Conservation (phyloP, 2,888 invertebrate species). For the Amphipoea lucens region DNA sequence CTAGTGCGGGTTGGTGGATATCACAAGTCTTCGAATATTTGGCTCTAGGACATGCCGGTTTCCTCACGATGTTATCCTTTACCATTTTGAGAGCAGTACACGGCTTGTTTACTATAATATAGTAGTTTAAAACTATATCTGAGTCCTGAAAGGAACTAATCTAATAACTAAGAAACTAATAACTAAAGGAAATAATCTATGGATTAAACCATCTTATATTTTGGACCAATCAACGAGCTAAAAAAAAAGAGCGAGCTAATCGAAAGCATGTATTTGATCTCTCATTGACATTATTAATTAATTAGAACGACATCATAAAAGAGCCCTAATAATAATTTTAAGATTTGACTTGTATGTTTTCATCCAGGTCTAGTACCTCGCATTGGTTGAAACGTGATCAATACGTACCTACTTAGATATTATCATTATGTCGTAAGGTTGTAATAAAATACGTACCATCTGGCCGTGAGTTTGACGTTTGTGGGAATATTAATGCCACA, state of each 20-base stretch:
- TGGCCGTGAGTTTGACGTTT: slow-evolving; percentile 15
- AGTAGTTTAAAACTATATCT: background rate
- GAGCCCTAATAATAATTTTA: background rate
- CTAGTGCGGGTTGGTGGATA: no score
- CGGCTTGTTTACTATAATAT: no score
- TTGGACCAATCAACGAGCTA: background rate
- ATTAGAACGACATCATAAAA: background rate
- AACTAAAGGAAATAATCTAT: no score
- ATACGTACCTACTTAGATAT: background rate
- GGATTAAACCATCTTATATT: background rate
- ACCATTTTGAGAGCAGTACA: no score
- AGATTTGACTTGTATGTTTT: background rate
- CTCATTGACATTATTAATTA: background rate
- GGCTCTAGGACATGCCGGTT: no score
- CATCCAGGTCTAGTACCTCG: background rate
- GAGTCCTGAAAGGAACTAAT: no score
- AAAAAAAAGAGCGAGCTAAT: no score
- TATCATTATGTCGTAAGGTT: slow-evolving; percentile 7
- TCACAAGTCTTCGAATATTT: no score
- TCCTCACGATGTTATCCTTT: no score
- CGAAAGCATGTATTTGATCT: background rate
- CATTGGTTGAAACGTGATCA: slow-evolving; percentile 27
- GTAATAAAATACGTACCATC: slow-evolving; percentile 38
- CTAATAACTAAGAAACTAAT: no score
- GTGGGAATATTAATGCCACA: slow-evolving; percentile 27